Percentiles rank a stretch among this genome's conserved stretches.
phyloP scores from a whole-genome alignment of 1,140 invertebrate species.

The Drosophila melanogaster region Release_6_plus_ISO1_MT NC_004354.4:9300501-9301000 shows the following conservation, averaged over 20 bases:
- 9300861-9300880: conserved; percentile 85
- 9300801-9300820: background rate
- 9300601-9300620: conserved; percentile 61
- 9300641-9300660: background rate
- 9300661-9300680: background rate
- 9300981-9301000: conserved; percentile 3
- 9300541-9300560: background rate
- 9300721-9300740: conserved; percentile 50
- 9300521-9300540: background rate
- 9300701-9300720: conserved; percentile 70
- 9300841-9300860: conserved; percentile 77
- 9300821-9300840: conserved; percentile 18
- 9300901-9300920: conserved; percentile 67
- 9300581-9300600: conserved; percentile 28
- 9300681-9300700: conserved; percentile 55
- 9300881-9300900: conserved; percentile 81
- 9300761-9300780: too few relatives aligned
- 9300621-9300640: conserved; percentile 33
- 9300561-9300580: conserved; percentile 63
- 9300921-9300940: conserved; percentile 40
- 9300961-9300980: background rate
- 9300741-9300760: conserved; percentile 54
- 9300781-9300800: background rate
- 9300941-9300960: background rate
- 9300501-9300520: background rate